Conservation (phyloP, 2,888 invertebrate species). For the Andrena bucephala region DNA sequence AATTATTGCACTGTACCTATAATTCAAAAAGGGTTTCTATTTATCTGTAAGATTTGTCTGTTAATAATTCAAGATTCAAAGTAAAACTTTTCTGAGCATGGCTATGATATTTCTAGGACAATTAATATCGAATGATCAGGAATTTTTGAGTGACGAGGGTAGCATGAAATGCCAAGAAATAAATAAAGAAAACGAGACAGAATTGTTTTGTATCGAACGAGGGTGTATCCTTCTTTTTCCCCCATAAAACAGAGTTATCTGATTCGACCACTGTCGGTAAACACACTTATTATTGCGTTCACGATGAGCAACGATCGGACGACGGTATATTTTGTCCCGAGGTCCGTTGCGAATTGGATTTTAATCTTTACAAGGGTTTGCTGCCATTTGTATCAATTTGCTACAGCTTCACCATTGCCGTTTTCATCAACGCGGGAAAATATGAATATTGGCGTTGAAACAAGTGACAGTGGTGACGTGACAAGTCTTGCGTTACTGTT, state of each 20-base stretch:
- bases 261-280: slow-evolving; percentile 19
- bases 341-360: not conserved
- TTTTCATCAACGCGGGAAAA: too few relatives aligned
- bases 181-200: not conserved
- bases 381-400: not conserved
- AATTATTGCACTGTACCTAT: not conserved
- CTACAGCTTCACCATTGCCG: not conserved
- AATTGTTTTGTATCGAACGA: slow-evolving; percentile 32
- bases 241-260: slow-evolving; percentile 14
- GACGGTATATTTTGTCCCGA: not conserved
- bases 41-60: not conserved
- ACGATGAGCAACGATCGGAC: slow-evolving; percentile 17
- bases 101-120: too few relatives aligned
- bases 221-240: not conserved
- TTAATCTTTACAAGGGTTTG: not conserved
- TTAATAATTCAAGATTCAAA: not conserved
- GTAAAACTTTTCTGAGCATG: not conserved
- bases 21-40: not conserved
- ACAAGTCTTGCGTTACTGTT: too few relatives aligned
- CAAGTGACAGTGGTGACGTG: too few relatives aligned
- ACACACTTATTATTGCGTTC: slow-evolving; percentile 30
- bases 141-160: not conserved
- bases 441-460: too few relatives aligned
- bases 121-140: not conserved
- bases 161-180: not conserved